Base-by-base conservation (phyloP, 2,797 vertebrate species). In the Phoxinus dragarum region DNA sequence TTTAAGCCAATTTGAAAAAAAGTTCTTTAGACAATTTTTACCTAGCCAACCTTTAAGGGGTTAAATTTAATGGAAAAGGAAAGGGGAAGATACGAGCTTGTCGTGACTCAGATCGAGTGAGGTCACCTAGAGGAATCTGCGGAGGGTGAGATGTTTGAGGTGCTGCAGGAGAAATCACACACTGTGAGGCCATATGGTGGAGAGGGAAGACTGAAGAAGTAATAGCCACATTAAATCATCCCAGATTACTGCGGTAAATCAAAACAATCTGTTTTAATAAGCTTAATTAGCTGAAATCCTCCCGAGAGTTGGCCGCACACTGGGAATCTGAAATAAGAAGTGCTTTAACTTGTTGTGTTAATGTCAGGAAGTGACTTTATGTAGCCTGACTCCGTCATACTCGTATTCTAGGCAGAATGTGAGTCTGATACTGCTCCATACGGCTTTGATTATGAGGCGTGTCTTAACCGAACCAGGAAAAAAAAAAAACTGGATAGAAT, bases 141-240 rank as follows among this genome's bases (percentile, higher is more conserved):
- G 10, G 61, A 56, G 78, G 64, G 21, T 61, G 68, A 84, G 82
- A 82, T 77, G 66, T 81, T 56, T 73, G 36, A 68, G 69, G 56
- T 78, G 21, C 59, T 80, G 54, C 27, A 80, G 66, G 69, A 71
- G 54, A 86, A 79, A 47, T 67, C 17, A 36, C 81, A 47, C 82
- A 72, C 85, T 88, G 83, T 84, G 89, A 86, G 76, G 59, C 81
- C 89, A 87, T 87, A 86, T 87, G 80, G 80, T 64, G 34, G 27
- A 36, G 16, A 82, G 42, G 23, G 38, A 84, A 52, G 52, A 66
- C 44, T 10, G 31, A 69, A 83, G 68, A 86, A 79, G 47, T 38
- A 86, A 79, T 54, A 61, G 67, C 54, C 36, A 59, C 73, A 85
- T 69, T 79, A 82, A 86, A 81, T 64, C 69, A 66, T 76, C 23